Evolutionary conservation across 2,888 invertebrate species (phyloP), one percentile per base, ranked within the genome.

Genomic region (Temnothorax rugatulus): DNA sequence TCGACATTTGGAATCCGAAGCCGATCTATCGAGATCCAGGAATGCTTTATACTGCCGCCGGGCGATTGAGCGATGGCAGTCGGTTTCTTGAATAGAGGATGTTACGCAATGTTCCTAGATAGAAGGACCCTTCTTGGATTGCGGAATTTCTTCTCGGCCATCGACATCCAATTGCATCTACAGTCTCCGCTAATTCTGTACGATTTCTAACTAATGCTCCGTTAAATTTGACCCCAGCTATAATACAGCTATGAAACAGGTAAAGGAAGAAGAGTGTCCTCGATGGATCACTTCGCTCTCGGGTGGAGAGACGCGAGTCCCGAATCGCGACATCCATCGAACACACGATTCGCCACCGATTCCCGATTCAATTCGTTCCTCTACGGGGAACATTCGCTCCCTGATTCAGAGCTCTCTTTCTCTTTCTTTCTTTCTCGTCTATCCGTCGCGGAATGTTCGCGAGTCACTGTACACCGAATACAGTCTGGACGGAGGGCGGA

Each of bases 1-100:
- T 82, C 54, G 73, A 83, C 68, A 77, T 11, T 29, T 47, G 11
- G 47, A 69, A n/a, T 41, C 44, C 44, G 15, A 59, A 47, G 25
- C 1, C 25, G 9, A 66, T 54, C 7, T 44, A 11, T n/a, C 21
- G 21, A 47, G 21, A 52, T 38, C 34, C 7, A 64, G 21, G 2
- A 38, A 47, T 41, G 15, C 8, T 44, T 34, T 18, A 25, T 11
- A 38, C 44, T 11, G 13, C 34, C n/a, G n/a, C 25, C 44, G n/a
- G 11, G 52, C 18, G 34, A 54, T 9, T 44, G 18, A 47, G 38
- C 13, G 18, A 54, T 21, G 44, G 9, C n/a, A 69, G 4, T 50
- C 47, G n/a, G 8, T 52, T 50, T 21, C 1, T 0, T 29, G 29
- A 29, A 29, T 29, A 29, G 29, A 29, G 8, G 7, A 59, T 44